phyloP scores from a whole-genome alignment of 2,888 invertebrate species.

The Drosophila koepferae region DNA sequence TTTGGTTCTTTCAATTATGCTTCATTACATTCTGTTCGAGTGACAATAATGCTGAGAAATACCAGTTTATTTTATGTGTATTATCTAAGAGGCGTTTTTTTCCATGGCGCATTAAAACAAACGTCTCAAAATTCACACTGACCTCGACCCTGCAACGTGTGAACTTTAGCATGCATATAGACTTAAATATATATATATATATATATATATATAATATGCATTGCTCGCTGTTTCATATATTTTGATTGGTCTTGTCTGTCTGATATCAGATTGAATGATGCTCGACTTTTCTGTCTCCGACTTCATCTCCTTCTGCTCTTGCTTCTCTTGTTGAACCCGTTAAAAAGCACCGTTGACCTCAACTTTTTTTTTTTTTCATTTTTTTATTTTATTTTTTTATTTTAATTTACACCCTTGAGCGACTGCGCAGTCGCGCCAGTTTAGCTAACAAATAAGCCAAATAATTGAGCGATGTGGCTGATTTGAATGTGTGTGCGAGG shows the following conservation, averaged over 20 bases:
- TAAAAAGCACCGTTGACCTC: slow-evolving; percentile 79
- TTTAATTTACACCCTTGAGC: slow-evolving; percentile 67
- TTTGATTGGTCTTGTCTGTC: slow-evolving; percentile 9
- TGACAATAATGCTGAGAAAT: slow-evolving; percentile 4
- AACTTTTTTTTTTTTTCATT: slow-evolving; percentile 29
- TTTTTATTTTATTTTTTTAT: background rate
- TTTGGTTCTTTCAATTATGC: background rate
- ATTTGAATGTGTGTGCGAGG: slow-evolving; percentile 52
- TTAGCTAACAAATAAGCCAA: slow-evolving; percentile 73
- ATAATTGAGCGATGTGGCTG: slow-evolving; percentile 65
- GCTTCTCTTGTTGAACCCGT: slow-evolving; percentile 51
- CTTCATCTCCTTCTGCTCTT: background rate
- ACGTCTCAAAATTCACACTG: slow-evolving; percentile 35
- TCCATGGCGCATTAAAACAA: slow-evolving; percentile 24
- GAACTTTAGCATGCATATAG: slow-evolving; percentile 40
- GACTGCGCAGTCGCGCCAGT: slow-evolving; percentile 58
- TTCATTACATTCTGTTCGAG: background rate
- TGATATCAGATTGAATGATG: slow-evolving; percentile 13
- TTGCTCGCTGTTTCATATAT: slow-evolving; percentile 19
- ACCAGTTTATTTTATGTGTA: background rate
- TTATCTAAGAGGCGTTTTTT: slow-evolving; percentile 26
- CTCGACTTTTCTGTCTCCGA: background rate
- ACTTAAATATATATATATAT: too few relatives aligned
- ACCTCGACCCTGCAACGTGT: slow-evolving; percentile 68
- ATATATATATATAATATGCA: slow-evolving; percentile 12